Base-by-base conservation (phyloP, 1,140 invertebrate genomes). In the Chlorops oryzae region DNA sequence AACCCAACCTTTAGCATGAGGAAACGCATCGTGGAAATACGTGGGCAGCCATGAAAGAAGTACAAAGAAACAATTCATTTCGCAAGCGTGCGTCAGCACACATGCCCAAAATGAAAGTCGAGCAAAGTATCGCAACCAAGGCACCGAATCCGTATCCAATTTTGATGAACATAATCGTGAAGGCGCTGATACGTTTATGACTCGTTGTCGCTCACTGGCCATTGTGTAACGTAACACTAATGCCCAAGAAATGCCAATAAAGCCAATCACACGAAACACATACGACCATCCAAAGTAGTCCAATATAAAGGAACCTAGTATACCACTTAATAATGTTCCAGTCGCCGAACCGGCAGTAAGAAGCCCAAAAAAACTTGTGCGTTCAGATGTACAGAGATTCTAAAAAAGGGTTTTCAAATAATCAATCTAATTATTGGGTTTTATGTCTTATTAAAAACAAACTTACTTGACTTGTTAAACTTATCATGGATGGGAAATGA, bases 1-100 rank as follows among this genome's bases (percentile, higher is more conserved):
- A 35, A 86, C 75, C 80, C 82, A 76, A 55, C 81, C 79, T 64
- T 81, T 83, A 28, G 80, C 80, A 50, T 80, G 75, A 6, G 83
- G 83, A 61, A 80, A 86, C 15, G 77, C 85, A 61, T 88, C 85
- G 64, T 86, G 81, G 59, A 88, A 88, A 67, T 86, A 88, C 23
- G 83, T 86, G 38, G 85, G 86, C 61, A 87, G 75, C 85, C 86
- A 88, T 12, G 83, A 85, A 20, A 87, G 73, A 48, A 87, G 67
- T 47, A 86, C 82, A 61, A 84, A 86, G 65, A 85, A 87, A 56
- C 83, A 83, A 73, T 87, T 87, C 63, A 83, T 85, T 73, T 86
- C 81, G 69, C 83, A 85, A 55, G 86, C 83, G 70, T 88, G 85
- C 42, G 82, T 82, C 57, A 84, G 72, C 3, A 86, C 76, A 55